Evolutionary conservation across 2,888 invertebrate genomes (phyloP).

Genomic region (Eupithecia tripunctaria): DNA sequence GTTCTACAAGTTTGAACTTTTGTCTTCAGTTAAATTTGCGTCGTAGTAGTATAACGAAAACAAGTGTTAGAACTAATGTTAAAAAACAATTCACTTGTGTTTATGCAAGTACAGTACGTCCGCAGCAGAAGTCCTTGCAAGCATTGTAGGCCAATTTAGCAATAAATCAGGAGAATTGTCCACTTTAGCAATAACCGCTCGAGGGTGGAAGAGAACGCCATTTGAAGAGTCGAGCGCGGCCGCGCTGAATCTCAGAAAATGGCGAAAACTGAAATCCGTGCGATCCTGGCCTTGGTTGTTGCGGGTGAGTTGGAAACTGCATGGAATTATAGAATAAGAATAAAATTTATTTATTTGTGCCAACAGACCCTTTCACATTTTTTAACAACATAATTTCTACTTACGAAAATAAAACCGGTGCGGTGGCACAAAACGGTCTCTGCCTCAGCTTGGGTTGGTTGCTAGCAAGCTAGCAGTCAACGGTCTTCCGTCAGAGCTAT

Average conservation of each 20-base stretch:
- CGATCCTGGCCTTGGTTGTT: constrained; percentile 44
- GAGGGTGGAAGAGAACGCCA: constrained; percentile 41
- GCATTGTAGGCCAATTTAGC: constrained; percentile 63
- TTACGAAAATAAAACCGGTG: too few species aligned
- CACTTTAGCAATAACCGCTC: constrained; percentile 74
- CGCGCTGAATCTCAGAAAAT: constrained; percentile 43
- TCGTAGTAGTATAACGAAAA: neutral
- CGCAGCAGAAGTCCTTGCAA: constrained; percentile 68
- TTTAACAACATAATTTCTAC: too few species aligned
- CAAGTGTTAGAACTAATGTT: neutral
- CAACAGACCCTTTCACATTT: too few species aligned
- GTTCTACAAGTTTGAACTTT: neutral
- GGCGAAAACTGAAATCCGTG: constrained; percentile 39
- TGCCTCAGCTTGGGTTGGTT: too few species aligned
- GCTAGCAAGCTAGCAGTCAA: too few species aligned
- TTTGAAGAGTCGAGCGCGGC: constrained; percentile 22
- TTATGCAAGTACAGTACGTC: constrained; percentile 36
- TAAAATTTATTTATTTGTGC: too few species aligned
- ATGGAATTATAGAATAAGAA: too few species aligned
- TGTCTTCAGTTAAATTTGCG: neutral
- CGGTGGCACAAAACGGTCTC: too few species aligned
- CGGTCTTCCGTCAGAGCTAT: too few species aligned
- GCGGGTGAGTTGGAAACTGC: constrained; percentile 44
- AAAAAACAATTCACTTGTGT: constrained; percentile 10
- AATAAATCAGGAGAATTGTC: constrained; percentile 69